Percentiles rank a stretch among this genome's conserved stretches.
These are phyloP conservation scores for Lathamus discolor DNA, from an alignment of 2,113 vertebrate genomes.

Conservation along the genomic window DNA sequence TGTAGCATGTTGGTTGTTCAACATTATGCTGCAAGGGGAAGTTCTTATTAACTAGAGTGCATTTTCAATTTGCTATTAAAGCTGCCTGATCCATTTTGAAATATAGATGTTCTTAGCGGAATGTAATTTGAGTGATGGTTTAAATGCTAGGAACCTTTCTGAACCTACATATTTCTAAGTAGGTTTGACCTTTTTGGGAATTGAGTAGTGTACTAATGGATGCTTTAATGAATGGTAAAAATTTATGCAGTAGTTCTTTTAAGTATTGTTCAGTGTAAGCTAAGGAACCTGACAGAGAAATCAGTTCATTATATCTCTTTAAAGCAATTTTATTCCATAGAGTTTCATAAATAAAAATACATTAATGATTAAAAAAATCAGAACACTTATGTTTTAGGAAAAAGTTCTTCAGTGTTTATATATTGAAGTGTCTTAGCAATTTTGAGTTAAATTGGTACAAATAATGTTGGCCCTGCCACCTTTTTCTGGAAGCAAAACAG, in stretches of 20 bases:
- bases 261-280: not conserved
- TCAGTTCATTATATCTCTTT: not conserved
- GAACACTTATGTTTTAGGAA: not conserved
- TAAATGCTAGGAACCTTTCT: not conserved
- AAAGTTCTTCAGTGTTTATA: not conserved
- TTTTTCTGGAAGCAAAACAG: not conserved
- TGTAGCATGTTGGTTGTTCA: not conserved
- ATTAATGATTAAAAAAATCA: not conserved
- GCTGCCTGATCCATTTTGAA: not conserved
- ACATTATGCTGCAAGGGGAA: not conserved
- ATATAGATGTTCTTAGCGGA: not conserved
- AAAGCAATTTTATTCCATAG: not conserved
- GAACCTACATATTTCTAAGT: not conserved
- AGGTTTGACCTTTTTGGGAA: not conserved
- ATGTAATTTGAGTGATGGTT: conserved; percentile 1
- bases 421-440: not conserved
- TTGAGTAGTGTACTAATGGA: not conserved
- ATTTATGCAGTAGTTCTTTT: not conserved
- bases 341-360: not conserved
- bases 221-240: not conserved
- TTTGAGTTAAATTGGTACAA: not conserved
- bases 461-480: not conserved
- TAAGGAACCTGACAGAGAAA: not conserved
- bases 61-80: not conserved
- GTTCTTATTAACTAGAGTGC: conserved; percentile 18